These are phyloP conservation scores for Macrophya alboannulata DNA, from an alignment of 2,888 invertebrate species.

Conservation along the genomic window DNA sequence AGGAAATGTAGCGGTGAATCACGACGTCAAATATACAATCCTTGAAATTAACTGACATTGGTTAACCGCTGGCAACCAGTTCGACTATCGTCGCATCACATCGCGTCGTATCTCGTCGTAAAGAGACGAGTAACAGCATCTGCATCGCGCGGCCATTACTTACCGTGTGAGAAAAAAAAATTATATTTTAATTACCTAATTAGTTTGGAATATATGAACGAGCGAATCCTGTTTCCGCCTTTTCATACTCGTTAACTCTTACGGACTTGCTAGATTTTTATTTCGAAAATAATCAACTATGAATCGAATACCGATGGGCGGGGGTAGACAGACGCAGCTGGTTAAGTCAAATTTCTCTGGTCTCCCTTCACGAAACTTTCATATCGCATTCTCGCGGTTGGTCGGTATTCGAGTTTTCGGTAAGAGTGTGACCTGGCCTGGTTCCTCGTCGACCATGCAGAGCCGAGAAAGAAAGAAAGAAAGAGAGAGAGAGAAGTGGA, in stretches of 20 bases:
- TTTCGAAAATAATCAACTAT: background rate
- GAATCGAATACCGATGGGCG: background rate
- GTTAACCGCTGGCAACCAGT: constrained; percentile 43
- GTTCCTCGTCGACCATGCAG: constrained; percentile 28
- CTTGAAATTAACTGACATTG: constrained; percentile 52
- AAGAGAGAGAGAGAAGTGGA: constrained; percentile 14
- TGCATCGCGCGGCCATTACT: background rate
- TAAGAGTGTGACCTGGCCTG: constrained; percentile 50
- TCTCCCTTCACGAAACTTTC: constrained; percentile 70
- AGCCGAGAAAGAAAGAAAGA: constrained; percentile 22
- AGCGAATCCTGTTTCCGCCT: background rate
- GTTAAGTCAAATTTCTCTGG: constrained; percentile 63
- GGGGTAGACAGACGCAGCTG: background rate
- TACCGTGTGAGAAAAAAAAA: background rate
- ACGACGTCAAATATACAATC: constrained; percentile 45
- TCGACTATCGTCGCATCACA: background rate
- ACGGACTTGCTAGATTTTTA: background rate
- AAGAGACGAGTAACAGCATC: background rate
- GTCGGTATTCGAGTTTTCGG: constrained; percentile 46
- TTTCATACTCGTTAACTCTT: background rate
- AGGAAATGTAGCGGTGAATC: constrained; percentile 50
- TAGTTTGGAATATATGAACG: background rate
- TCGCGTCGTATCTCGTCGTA: too few relatives aligned
- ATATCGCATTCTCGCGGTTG: constrained; percentile 66
- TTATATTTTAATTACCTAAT: constrained; percentile 12